Conservation (phyloP, 2,797 vertebrate species). For the Fundulus diaphanus region DNA sequence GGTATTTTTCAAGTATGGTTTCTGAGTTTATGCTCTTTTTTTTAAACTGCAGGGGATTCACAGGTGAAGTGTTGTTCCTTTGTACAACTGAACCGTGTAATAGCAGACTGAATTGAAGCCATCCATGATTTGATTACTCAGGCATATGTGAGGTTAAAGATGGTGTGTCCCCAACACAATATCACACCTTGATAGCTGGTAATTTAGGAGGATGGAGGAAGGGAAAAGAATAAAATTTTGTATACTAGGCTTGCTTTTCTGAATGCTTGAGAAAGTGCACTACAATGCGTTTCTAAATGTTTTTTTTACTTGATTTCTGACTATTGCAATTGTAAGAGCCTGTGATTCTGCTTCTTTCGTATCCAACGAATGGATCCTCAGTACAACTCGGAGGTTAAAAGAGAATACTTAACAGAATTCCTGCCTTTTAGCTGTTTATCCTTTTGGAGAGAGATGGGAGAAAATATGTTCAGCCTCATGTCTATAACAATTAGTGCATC, state of each 20-base stretch:
- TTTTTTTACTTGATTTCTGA: constrained; percentile 24
- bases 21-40: background rate
- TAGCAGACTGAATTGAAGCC: constrained; percentile 33
- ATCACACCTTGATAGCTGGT: constrained; percentile 36
- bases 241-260: background rate
- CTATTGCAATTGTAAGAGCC: constrained; percentile 37
- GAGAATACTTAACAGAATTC: constrained; percentile 69
- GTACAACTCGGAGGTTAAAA: constrained; percentile 63
- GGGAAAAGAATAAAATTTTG: background rate
- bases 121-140: constrained; percentile 44
- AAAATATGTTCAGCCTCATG: constrained; percentile 61
- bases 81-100: constrained; percentile 24
- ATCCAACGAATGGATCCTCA: constrained; percentile 39
- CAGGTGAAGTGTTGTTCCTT: constrained; percentile 7
- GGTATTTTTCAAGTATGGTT: constrained; percentile 1
- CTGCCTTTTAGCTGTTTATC: constrained; percentile 72
- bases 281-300: background rate
- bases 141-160: constrained; percentile 46
- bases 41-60: background rate
- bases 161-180: constrained; percentile 31
- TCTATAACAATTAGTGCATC: constrained; percentile 54
- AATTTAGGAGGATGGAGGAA: constrained; percentile 13
- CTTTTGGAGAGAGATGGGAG: constrained; percentile 51
- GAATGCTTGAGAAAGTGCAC: background rate
- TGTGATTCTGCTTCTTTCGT: constrained; percentile 41